A percentile compares a stretch with the other conserved stretches of the same genome.
Evolutionary conservation across 2,888 invertebrate genomes (phyloP).

Genomic region (Hemaris fuciformis): DNA sequence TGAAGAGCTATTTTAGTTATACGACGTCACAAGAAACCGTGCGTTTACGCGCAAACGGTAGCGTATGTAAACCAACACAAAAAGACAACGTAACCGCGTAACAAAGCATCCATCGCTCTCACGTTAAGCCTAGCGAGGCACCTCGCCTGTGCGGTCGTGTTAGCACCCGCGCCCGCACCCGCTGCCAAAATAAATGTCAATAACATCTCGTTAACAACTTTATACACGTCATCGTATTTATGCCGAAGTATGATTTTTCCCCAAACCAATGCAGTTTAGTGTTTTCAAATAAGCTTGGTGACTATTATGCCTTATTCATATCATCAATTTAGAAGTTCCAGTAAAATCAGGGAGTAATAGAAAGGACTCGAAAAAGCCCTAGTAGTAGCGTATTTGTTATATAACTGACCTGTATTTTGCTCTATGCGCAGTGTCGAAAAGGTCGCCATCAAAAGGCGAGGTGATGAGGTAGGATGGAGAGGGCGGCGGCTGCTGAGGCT

Average conservation of each 20-base stretch:
- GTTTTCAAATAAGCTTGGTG: not conserved
- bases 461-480: conserved; percentile 82
- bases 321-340: not conserved
- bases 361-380: not conserved
- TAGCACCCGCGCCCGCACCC: conserved; percentile 31
- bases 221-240: conserved; percentile 30
- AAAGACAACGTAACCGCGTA: conserved; percentile 50
- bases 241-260: conserved; percentile 11
- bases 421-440: conserved; percentile 85
- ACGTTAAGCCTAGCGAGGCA: conserved; percentile 37
- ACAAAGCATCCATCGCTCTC: conserved; percentile 49
- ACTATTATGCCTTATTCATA: not conserved
- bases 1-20: conserved; percentile 53
- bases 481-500: conserved; percentile 58
- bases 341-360: not conserved
- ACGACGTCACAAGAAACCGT: conserved; percentile 47
- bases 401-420: conserved; percentile 70
- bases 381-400: conserved; percentile 19
- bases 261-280: not conserved
- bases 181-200: conserved; percentile 61
- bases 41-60: conserved; percentile 38
- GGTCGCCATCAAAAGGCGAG: conserved; percentile 86
- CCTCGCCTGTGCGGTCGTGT: conserved; percentile 24
- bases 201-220: conserved; percentile 46
- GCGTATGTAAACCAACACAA: conserved; percentile 52